Evolutionary conservation across 92 coral and sea anemone genomes (phyloP), one percentile per base, ranked within the genome.

Genomic region (Pocillopora grandis): DNA sequence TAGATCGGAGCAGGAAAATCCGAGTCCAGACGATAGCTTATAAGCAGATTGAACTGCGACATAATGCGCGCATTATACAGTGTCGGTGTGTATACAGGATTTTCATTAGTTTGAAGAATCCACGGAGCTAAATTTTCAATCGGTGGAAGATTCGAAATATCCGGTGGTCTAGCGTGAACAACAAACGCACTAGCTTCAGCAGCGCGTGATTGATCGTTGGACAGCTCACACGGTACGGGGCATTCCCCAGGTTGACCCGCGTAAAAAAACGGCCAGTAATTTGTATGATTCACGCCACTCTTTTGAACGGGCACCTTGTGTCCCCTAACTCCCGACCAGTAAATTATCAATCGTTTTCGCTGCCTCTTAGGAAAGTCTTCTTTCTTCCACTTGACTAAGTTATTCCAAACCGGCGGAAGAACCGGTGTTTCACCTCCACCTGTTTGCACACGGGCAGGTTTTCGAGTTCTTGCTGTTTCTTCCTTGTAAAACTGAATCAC

Each of bases 241-340:
- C 99, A 97, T 59, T 88, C 88, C 36, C 88, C 92, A 17, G 92
- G 93, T 15, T 89, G 79, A 14, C 99, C 99, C 13, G 97, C 95
- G 88, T 89, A 97, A 87, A 97, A 97, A 88, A 92, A 97, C 1
- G 99, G 99, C 99, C 99, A 97, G 76, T 92, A 94, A 71, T 94
- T 93, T 63, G 92, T 80, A 85, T 94, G 98, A 70, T 94, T 94
- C 13, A 94, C 91, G 55, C 84, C 93, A 5, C 95, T 58, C 55
- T 88, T 87, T 67, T 96, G 98, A 0, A 96, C 95, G 1, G 97
- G 95, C 18, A 95, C 96, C 49, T 89, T 94, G 68, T 87, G 93
- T 52, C 95, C 93, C 20, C 95, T 80, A 0, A 89, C 97, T 5
- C 96, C 95, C 1, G 97, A 92, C 98, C 99, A 96, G 68, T 96